phyloP scores from a whole-genome alignment of 2,888 invertebrate genomes.

The Drosophila aldrichi region DNA sequence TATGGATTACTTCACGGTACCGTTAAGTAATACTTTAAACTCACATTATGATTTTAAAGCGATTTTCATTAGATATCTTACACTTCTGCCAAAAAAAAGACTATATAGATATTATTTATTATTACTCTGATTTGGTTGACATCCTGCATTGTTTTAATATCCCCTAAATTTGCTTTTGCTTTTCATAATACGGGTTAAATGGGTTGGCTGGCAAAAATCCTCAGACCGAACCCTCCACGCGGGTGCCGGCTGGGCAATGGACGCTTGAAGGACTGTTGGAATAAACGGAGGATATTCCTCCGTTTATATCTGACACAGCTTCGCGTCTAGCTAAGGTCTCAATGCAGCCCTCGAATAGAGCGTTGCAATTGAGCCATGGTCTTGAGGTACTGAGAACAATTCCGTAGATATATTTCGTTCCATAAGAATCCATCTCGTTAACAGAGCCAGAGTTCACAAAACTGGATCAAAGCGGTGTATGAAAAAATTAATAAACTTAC shows the following conservation, averaged over 20 bases:
- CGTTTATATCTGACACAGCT: not conserved
- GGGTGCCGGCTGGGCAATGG: slow-evolving; percentile 63
- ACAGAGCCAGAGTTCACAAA: not conserved
- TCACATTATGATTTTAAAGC: too few species aligned
- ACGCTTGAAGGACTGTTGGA: slow-evolving; percentile 5
- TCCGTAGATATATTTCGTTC: not conserved
- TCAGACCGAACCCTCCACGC: slow-evolving; percentile 56
- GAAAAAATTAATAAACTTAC: not conserved
- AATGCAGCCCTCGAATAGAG: slow-evolving; percentile 1
- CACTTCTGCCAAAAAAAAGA: slow-evolving; percentile 23
- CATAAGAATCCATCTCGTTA: too few species aligned
- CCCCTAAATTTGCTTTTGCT: not conserved
- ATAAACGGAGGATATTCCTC: not conserved
- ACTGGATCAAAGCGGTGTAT: not conserved
- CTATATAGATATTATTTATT: not conserved
- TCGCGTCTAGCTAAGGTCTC: slow-evolving; percentile 48
- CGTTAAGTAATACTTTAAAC: too few species aligned
- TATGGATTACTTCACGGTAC: not conserved
- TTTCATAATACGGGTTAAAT: slow-evolving; percentile 15
- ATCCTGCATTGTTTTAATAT: not conserved
- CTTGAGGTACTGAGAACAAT: slow-evolving; percentile 37
- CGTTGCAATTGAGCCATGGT: slow-evolving; percentile 40
- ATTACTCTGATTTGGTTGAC: not conserved
- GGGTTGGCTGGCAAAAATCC: slow-evolving; percentile 62
- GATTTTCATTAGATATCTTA: slow-evolving; percentile 1